phyloP scores from a whole-genome alignment of 2,888 invertebrate species.

The Nephrotoma flavescens region DNA sequence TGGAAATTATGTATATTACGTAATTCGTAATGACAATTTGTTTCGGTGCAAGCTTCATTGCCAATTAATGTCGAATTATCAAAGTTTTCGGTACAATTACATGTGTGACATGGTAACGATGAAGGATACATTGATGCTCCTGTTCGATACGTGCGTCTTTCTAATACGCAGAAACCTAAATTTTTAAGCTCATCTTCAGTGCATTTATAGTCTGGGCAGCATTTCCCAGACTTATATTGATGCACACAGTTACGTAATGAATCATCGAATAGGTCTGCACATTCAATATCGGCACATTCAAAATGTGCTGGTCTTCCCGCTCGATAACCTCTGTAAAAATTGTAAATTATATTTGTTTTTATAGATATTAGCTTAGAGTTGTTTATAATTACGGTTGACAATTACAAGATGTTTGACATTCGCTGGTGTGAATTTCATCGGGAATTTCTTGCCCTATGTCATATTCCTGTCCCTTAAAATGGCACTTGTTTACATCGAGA shows the following conservation, averaged over 20 bases:
- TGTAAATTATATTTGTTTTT: not conserved
- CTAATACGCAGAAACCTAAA: conserved; percentile 27
- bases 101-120: conserved; percentile 31
- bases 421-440: not conserved
- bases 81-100: conserved; percentile 35
- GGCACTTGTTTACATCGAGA: not conserved
- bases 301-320: not conserved
- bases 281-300: not conserved
- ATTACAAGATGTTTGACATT: not conserved
- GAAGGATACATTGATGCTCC: conserved; percentile 34
- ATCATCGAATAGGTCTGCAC: not conserved
- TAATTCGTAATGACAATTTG: conserved; percentile 37
- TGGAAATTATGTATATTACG: conserved; percentile 32
- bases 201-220: not conserved
- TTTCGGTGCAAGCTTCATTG: conserved; percentile 30
- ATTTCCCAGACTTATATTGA: not conserved
- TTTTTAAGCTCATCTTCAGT: conserved; percentile 18
- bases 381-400: not conserved
- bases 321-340: not conserved
- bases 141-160: conserved; percentile 34
- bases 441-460: not conserved
- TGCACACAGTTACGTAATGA: not conserved
- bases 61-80: conserved; percentile 28
- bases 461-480: not conserved
- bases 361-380: not conserved